Evolutionary conservation across 2,113 vertebrate genomes (phyloP).

Genomic region (Alaudala cheleensis): DNA sequence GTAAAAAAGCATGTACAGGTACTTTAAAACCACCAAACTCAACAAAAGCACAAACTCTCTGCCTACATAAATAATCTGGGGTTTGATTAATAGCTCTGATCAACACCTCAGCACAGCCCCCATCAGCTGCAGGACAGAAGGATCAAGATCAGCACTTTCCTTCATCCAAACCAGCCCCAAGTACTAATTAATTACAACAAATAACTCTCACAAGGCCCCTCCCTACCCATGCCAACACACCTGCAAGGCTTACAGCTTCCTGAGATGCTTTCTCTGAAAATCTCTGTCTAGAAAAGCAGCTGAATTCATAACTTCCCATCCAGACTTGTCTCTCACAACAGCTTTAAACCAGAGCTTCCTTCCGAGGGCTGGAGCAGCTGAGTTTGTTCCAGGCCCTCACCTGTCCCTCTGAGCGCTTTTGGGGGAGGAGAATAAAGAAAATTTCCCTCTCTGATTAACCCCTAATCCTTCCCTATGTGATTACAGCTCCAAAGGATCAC

Average conservation of each 20-base stretch:
- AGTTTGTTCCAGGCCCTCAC: accelerated
- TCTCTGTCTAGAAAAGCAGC: neutral
- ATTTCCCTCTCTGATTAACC: neutral
- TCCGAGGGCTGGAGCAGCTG: neutral
- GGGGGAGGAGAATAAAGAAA: neutral
- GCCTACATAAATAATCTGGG: neutral
- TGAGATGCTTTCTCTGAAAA: neutral
- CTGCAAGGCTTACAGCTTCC: neutral
- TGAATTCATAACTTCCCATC: neutral
- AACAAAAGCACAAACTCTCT: neutral
- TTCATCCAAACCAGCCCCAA: neutral
- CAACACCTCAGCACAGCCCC: neutral
- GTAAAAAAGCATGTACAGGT: accelerated
- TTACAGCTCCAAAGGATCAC: neutral
- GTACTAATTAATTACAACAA: neutral
- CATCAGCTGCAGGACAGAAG: neutral
- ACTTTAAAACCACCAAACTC: neutral
- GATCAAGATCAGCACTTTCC: neutral
- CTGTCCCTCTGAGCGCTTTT: accelerated
- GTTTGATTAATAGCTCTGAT: neutral
- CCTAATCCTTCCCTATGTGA: neutral
- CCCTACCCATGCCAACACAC: neutral
- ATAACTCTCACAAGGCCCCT: neutral
- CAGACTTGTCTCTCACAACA: neutral
- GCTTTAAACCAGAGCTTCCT: neutral